Base-by-base conservation (phyloP, 2,797 vertebrate genomes). In the Danio albolineatus region DNA sequence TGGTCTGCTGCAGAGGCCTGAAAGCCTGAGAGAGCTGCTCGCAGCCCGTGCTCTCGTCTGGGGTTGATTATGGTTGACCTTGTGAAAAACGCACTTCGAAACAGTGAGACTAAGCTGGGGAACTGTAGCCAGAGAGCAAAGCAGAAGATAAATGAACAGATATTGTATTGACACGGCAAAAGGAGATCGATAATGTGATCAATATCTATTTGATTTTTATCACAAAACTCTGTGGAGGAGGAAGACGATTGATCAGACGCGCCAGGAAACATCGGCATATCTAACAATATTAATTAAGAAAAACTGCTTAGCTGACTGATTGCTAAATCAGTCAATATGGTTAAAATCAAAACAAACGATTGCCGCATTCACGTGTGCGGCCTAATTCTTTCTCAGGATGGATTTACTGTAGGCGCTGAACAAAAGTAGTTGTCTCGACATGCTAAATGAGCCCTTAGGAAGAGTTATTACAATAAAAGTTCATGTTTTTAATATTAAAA, bases 241-340 rank as follows among this genome's bases (percentile, higher is more conserved):
- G 89, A 94, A 91, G 93, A 90, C 87, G 73, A 93, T 92, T 93
- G 92, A 94, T 94, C 93, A 94, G 92, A 89, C 64, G 85, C 87
- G 84, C 84, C 89, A 64, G 80, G 88, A 85, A 86, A 81, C 90
- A 93, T 90, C 89, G 93, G 89, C 92, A 95, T 89, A 93, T 93
- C 90, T 92, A 93, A 92, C 93, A 92, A 94, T 92, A 94, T 93
- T 94, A 94, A 95, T 95, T 94, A 94, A 94, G 93, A 92, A 92
- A 90, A 94, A 95, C 85, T 89, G 89, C 90, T 93, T 90, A 91
- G 86, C 88, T 88, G 90, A 91, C 86, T 88, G 87, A 90, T 86
- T 89, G 88, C 91, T 91, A 90, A 93, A 93, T 86, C 87, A 90
- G 84, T 85, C 89, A 84, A 91, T 90, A 89, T 86, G 79, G 89